Base-by-base conservation (phyloP, 2,888 invertebrate genomes). In the Spodoptera exigua region DNA sequence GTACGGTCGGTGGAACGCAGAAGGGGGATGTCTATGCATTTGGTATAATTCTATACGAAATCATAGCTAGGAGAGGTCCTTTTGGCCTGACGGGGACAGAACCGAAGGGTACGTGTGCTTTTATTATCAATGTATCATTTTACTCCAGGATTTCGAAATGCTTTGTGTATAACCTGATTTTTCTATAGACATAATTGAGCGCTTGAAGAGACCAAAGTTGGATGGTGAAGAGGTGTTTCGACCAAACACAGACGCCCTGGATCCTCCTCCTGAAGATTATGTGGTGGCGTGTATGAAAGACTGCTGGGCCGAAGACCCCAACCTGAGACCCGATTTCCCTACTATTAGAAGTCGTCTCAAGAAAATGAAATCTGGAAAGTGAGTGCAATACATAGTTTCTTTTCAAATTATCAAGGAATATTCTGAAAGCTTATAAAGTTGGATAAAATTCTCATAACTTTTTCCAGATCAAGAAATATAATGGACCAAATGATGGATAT, bases 401-500 rank as follows among this genome's bases (percentile, higher is more conserved):
- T 27, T 1, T 9, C 27, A 27, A 27, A 27, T 27, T 27, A 7
- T 4, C 9, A 27, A 7, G 27, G 7, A 27, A 27, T 27, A 27
- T 27, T 27, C 9, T 21, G 21, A 18, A 54, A 21, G 43, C 18
- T 16, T 44, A 32, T n/a, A 13, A 27, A 21, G 0, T 45, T 39
- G 3, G 13, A 12, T 41, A 13, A 54, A 5, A 4, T 51, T 40
- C 18, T 14, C 16, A 13, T 47, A 18, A 1, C 35, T 47, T 73
- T 37, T 85, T 88, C 47, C 82, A 97, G 97, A 85, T 97, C 95
- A 82, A 96, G 97, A 81, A 98, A 98, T 87, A 98, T 98, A 79
- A 98, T 98, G 98, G 98, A 99, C 90, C 98, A 98, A 95, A 98
- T 99, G 98, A 98, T 99, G 97, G 97, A 97, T 80, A 98, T 98